Percentiles rank a stretch among this genome's conserved stretches.
Evolutionary conservation across 2,797 vertebrate species (phyloP).

Genomic region (Danio jaintianensis): DNA sequence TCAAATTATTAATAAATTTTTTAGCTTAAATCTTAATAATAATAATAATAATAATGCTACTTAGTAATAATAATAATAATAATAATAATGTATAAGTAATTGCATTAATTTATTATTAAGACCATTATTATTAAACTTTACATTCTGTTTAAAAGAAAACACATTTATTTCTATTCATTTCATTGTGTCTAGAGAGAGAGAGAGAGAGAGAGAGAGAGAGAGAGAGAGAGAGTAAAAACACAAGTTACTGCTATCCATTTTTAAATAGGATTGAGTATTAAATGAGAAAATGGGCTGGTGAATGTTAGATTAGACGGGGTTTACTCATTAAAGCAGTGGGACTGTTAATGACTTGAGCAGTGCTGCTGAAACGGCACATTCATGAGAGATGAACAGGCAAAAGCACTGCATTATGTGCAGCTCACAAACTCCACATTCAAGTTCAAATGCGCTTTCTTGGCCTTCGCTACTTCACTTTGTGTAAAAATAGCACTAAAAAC

Average conservation of each 20-base stretch:
- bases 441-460: slow-evolving; percentile 4
- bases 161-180: slow-evolving; percentile 16
- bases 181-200: neutral
- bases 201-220: no score
- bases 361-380: slow-evolving; percentile 43
- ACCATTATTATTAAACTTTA: slow-evolving; percentile 12
- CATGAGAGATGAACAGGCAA: slow-evolving; percentile 83
- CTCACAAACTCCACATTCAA: slow-evolving; percentile 21
- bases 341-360: slow-evolving; percentile 50
- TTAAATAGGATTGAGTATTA: slow-evolving; percentile 42
- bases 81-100: no score
- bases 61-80: neutral
- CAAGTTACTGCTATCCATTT: slow-evolving; percentile 39
- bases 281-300: slow-evolving; percentile 46
- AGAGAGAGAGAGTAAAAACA: no score
- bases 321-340: slow-evolving; percentile 54
- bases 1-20: no score
- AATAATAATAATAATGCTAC: no score
- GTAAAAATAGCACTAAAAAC: slow-evolving; percentile 38
- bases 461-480: slow-evolving; percentile 7
- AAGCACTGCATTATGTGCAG: slow-evolving; percentile 54
- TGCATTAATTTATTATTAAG: neutral
- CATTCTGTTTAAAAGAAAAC: slow-evolving; percentile 21
- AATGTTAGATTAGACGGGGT: slow-evolving; percentile 52
- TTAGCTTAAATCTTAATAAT: no score